Evolutionary conservation across 2,888 invertebrate genomes (phyloP), one percentile per base, ranked within the genome.

Genomic region (Tipula lateralis): DNA sequence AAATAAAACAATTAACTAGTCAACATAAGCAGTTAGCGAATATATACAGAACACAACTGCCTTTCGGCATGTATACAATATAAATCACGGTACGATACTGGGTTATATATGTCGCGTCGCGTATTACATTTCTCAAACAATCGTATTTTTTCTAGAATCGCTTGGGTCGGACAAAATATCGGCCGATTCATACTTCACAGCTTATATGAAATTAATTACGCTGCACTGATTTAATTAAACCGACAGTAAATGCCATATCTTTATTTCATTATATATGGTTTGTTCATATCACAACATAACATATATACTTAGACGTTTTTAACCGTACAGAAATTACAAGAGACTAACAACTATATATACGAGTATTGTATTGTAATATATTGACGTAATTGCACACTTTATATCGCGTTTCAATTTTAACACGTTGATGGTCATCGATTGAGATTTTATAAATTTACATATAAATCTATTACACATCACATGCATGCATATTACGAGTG

Each of bases 111-210:
- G n/a, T n/a, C n/a, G 16, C 50, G 50, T n/a, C 50, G 19, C 16
- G 19, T n/a, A 30, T 82, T 82, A 82, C 82, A n/a, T 82, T 29
- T 30, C 32, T 82, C 82, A 82, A 82, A 82, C 30, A 82, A 4
- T 82, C 30, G 82, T 30, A 82, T 82, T 82, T 82, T 82, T 7
- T 82, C 32, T 16, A 82, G 82, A n/a, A 82, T 82, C 16, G 82
- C 30, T 16, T 30, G 29, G 29, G 82, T 30, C 32, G 82, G 82
- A 82, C 29, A 30, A 82, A 82, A 82, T 30, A 30, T 30, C n/a
- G 82, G n/a, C n/a, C 82, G 82, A 30, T 82, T 82, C 82, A 82
- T 82, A 30, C 1, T 82, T 50, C 3, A 3, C 19, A 9, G 66
- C 24, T 66, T 66, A 50, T 32, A 39, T 44, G 44, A n/a, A 44